phyloP scores from a whole-genome alignment of 1,140 invertebrate species.

The Drosophila bocki region DNA sequence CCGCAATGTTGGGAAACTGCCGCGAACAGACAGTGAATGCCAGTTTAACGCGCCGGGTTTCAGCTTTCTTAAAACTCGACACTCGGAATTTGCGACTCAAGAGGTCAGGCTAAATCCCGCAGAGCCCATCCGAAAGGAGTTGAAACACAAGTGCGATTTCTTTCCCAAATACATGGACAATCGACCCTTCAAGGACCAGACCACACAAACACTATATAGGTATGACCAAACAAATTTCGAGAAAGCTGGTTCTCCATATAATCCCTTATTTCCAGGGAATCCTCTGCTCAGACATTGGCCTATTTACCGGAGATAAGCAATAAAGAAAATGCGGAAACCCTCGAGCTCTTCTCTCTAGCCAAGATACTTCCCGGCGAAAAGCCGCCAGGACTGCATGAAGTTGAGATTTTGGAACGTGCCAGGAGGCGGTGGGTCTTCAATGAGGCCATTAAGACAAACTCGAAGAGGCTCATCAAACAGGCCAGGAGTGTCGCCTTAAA shows the following conservation, averaged over 20 bases:
- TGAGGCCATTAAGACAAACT: constrained; percentile 59
- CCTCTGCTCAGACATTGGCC: constrained; percentile 90
- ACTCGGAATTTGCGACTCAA: constrained; percentile 19
- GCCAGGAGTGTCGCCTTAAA: constrained; percentile 36
- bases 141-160: constrained; percentile 63
- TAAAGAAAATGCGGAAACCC: constrained; percentile 43
- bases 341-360: constrained; percentile 74
- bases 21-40: constrained; percentile 68
- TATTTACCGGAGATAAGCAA: constrained; percentile 87
- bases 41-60: constrained; percentile 55
- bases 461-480: constrained; percentile 35
- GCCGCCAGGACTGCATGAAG: constrained; percentile 75
- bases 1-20: constrained; percentile 42
- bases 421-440: constrained; percentile 75
- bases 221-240: background rate
- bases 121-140: constrained; percentile 37
- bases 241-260: too few relatives aligned
- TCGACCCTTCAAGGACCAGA: constrained; percentile 59
- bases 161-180: constrained; percentile 56
- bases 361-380: constrained; percentile 59
- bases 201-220: constrained; percentile 79
- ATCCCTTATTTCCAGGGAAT: constrained; percentile 85
- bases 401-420: constrained; percentile 75
- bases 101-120: constrained; percentile 53
- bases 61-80: constrained; percentile 37